phyloP scores from a whole-genome alignment of 2,113 vertebrate genomes.

The Myrmecobius fasciatus region DNA sequence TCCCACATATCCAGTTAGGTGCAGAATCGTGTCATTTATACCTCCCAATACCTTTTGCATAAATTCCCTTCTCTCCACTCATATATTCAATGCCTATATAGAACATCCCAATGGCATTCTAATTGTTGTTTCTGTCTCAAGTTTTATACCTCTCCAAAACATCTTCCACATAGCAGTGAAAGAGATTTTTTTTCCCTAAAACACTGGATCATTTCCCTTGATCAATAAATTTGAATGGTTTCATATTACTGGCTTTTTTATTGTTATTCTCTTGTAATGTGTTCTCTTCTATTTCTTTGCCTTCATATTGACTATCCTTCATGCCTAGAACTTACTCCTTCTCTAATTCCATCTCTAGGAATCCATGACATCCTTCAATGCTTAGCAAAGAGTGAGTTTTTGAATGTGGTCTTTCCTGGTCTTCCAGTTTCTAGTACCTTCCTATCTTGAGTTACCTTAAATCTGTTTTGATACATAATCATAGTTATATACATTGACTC shows the following conservation, averaged over 20 bases:
- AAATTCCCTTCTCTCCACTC: not conserved
- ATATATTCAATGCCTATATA: not conserved
- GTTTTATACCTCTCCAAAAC: not conserved
- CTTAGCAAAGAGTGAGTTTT: not conserved
- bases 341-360: not conserved
- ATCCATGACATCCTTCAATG: not conserved
- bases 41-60: not conserved
- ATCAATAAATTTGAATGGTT: not conserved
- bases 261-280: not conserved
- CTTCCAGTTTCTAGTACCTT: not conserved
- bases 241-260: not conserved
- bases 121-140: not conserved
- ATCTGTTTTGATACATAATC: not conserved
- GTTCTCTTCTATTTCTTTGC: not conserved
- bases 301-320: not conserved
- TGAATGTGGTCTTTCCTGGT: not conserved
- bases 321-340: not conserved
- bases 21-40: not conserved
- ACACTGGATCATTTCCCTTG: not conserved
- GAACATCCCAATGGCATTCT: not conserved
- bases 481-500: not conserved
- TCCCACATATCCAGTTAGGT: not conserved
- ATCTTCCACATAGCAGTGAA: not conserved
- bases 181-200: not conserved
- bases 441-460: not conserved